Percentiles rank a stretch among this genome's conserved stretches.
Evolutionary conservation across 2,888 invertebrate species (phyloP).

Genomic region (Cantharis flavilabris): DNA sequence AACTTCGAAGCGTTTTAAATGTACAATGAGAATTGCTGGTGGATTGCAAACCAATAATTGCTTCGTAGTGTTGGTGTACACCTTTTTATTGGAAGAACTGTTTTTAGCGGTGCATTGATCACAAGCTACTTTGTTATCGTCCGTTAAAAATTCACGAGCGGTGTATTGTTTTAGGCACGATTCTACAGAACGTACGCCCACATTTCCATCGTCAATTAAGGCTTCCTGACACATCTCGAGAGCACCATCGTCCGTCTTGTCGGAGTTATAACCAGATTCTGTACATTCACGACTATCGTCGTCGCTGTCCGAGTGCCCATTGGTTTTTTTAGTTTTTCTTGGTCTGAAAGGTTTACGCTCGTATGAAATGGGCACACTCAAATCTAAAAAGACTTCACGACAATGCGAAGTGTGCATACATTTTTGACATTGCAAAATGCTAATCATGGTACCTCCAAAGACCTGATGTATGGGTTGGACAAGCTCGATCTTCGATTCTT

Average conservation of each 20-base stretch:
- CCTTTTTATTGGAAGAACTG: conserved; percentile 69
- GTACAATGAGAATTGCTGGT: conserved; percentile 92
- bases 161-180: conserved; percentile 94
- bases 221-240: conserved; percentile 53
- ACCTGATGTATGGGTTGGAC: conserved; percentile 85
- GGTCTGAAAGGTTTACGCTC: conserved; percentile 63
- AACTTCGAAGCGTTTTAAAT: conserved; percentile 87
- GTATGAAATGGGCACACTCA: conserved; percentile 87
- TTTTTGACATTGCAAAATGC: conserved; percentile 86
- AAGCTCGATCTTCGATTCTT: conserved; percentile 77
- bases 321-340: conserved; percentile 62
- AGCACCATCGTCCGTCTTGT: conserved; percentile 21
- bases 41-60: conserved; percentile 87
- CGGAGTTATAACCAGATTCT: background rate
- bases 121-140: conserved; percentile 92
- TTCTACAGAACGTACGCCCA: conserved; percentile 81
- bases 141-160: conserved; percentile 85
- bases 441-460: conserved; percentile 91
- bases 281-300: background rate
- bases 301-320: conserved; percentile 31
- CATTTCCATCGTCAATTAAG: conserved; percentile 72
- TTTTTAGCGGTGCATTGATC: conserved; percentile 82
- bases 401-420: conserved; percentile 86
- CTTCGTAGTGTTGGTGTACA: conserved; percentile 81
- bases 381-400: conserved; percentile 91